Base-by-base conservation (phyloP, 2,888 invertebrate genomes). In the Scrobipalpa atriplicella region DNA sequence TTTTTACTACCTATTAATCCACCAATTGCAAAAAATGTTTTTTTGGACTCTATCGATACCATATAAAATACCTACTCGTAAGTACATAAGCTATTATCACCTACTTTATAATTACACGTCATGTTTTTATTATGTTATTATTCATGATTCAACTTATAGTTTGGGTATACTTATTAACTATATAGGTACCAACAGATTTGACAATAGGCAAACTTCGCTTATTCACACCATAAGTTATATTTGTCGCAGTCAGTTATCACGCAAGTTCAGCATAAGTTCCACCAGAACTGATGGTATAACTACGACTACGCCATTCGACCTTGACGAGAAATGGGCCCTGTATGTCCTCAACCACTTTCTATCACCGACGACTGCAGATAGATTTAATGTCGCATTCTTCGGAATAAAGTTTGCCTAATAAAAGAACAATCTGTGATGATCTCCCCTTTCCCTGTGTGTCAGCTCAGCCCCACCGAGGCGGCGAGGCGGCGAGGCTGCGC, bases 351-450 rank as follows among this genome's bases (percentile, higher is more conserved):
- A 16, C 36, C 62, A 36, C 62, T 62, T 62, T 62, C 62, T 62
- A 62, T 36, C 62, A 62, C 18, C 5, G 29, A 54, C 5, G 29
- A 54, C 38, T 54, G 52, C 16, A 16, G 18, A 38, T 38, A 54
- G 38, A 52, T 51, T 29, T 62, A 47, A 62, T 51, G 21, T 64
- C 52, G 54, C 65, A 65, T 62, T 62, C 62, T 62, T 62, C 19
- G n/a, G 41, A 58, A 60, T 41, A 75, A 74, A 75, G 78, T 79
- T 79, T 78, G 79, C 76, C 73, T 76, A 78, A 76, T 76, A 72
- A 73, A 75, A 73, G 70, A 71, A 73, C 73, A 72, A 72, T 77
- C 60, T 9, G 56, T 54, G 64, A 63, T 66, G 61, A 64, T 68
- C 68, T 67, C 67, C 71, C 70, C 70, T 68, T 67, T 68, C 63